Evolutionary conservation across 2,797 vertebrate genomes (phyloP).

Genomic region (Phaenicophaeus curvirostris): DNA sequence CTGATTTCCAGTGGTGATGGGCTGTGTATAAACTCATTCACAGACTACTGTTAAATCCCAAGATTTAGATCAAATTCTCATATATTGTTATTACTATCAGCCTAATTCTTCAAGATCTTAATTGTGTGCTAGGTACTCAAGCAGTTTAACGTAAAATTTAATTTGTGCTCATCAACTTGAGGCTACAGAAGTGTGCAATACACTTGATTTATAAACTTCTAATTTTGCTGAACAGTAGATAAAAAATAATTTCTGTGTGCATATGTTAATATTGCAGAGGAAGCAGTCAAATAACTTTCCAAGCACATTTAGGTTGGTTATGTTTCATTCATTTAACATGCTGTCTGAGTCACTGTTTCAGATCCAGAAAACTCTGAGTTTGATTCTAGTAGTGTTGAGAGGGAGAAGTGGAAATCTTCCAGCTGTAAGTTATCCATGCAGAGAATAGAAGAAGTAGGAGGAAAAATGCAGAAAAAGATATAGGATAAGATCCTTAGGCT

Average conservation of each 20-base stretch:
- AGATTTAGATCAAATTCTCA: conserved; percentile 45
- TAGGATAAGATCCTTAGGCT: neutral
- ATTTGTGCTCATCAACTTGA: conserved; percentile 66
- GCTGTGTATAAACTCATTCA: neutral
- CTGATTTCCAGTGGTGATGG: neutral
- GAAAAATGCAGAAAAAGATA: neutral
- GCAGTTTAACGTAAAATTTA: conserved; percentile 77
- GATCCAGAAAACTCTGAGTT: neutral
- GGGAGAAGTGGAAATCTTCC: neutral
- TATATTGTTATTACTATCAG: conserved; percentile 60
- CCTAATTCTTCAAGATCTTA: conserved; percentile 63
- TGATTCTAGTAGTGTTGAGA: neutral
- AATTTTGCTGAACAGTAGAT: conserved; percentile 71
- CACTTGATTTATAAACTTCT: conserved; percentile 78
- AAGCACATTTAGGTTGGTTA: neutral
- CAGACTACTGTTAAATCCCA: conserved; percentile 3
- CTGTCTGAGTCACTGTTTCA: neutral
- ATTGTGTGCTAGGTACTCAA: conserved; percentile 73
- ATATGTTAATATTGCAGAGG: conserved; percentile 1
- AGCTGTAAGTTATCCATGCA: neutral
- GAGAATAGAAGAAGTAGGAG: neutral
- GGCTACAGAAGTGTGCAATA: conserved; percentile 65
- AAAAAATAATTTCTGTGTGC: conserved; percentile 28
- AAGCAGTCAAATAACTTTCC: conserved; percentile 20
- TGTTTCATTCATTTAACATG: neutral